Percentiles rank a stretch among this genome's conserved stretches.
Conservation (phyloP, 2,888 invertebrate genomes). For the Anorthoa munda region DNA sequence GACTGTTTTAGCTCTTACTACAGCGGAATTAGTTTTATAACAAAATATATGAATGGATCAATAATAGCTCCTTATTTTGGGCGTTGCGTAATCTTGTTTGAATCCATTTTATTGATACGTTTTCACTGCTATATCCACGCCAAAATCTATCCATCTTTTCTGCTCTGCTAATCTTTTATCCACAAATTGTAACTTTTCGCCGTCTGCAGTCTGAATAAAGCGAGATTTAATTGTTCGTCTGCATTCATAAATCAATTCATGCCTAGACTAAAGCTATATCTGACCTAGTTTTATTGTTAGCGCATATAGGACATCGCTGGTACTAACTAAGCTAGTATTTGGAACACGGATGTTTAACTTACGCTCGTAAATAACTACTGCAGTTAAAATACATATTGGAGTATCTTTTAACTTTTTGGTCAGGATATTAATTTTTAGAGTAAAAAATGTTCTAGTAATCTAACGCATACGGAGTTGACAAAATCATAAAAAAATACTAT, state of each 20-base stretch:
- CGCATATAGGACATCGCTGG: slow-evolving; percentile 53
- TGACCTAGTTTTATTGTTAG: slow-evolving; percentile 64
- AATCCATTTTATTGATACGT: not conserved
- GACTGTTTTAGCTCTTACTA: slow-evolving; percentile 70
- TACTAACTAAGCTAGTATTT: slow-evolving; percentile 52
- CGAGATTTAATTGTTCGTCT: slow-evolving; percentile 50
- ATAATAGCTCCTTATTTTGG: slow-evolving; percentile 24
- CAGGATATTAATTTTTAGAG: not conserved
- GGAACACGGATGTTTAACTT: slow-evolving; percentile 58
- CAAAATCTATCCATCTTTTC: not conserved
- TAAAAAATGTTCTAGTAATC: not conserved
- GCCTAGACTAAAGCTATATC: slow-evolving; percentile 53
- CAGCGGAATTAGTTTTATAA: slow-evolving; percentile 40
- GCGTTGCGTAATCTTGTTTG: not conserved
- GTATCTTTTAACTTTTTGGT: slow-evolving; percentile 11
- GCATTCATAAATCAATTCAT: slow-evolving; percentile 66
- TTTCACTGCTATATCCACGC: not conserved
- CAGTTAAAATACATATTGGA: slow-evolving; percentile 42
- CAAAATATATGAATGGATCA: slow-evolving; percentile 49
- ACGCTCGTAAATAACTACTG: slow-evolving; percentile 40
- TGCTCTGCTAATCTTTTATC: slow-evolving; percentile 1
- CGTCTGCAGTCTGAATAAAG: slow-evolving; percentile 40
- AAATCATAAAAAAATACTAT: not conserved
- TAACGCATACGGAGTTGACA: too few species aligned
- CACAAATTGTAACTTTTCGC: slow-evolving; percentile 35